Percentiles rank a stretch among this genome's conserved stretches.
These are phyloP conservation scores for Fopius arisanus DNA, from an alignment of 1,140 invertebrate species.

Conservation along the genomic window DNA sequence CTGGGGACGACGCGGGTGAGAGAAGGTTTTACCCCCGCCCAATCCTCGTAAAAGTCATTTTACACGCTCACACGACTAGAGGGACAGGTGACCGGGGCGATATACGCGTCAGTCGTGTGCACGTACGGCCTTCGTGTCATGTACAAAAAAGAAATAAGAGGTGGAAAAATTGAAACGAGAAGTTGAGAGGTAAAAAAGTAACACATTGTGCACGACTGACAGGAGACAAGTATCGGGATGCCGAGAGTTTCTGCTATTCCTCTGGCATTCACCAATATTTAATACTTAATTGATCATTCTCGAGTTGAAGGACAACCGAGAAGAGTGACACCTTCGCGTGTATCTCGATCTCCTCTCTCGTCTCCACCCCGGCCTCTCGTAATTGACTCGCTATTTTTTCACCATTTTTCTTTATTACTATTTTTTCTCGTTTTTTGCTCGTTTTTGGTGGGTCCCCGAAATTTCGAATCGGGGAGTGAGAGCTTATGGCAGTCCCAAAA, in stretches of 20 bases:
- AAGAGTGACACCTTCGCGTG: not conserved
- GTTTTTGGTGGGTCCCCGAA: not conserved
- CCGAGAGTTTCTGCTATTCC: constrained; percentile 26
- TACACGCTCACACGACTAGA: constrained; percentile 45
- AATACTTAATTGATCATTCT: not conserved
- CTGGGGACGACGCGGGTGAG: constrained; percentile 46
- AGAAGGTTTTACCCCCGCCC: constrained; percentile 26
- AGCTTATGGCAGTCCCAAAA: constrained; percentile 27
- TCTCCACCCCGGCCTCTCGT: not conserved
- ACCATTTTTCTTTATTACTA: constrained; percentile 5
- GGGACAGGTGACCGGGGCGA: constrained; percentile 57
- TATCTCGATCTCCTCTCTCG: not conserved
- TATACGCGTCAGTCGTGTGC: constrained; percentile 11
- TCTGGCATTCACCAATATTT: not conserved
- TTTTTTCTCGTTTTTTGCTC: no score
- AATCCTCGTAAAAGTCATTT: constrained; percentile 61
- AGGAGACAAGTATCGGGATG: constrained; percentile 19
- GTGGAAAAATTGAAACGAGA: not conserved
- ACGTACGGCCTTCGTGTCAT: constrained; percentile 23
- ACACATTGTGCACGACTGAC: not conserved
- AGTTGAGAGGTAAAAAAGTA: constrained; percentile 8
- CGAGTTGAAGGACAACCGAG: not conserved
- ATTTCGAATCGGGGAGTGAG: not conserved
- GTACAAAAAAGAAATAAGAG: constrained; percentile 21
- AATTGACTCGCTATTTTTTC: not conserved